phyloP scores from a whole-genome alignment of 2,797 vertebrate genomes.

The Typhlichthys eigenmanni region DNA sequence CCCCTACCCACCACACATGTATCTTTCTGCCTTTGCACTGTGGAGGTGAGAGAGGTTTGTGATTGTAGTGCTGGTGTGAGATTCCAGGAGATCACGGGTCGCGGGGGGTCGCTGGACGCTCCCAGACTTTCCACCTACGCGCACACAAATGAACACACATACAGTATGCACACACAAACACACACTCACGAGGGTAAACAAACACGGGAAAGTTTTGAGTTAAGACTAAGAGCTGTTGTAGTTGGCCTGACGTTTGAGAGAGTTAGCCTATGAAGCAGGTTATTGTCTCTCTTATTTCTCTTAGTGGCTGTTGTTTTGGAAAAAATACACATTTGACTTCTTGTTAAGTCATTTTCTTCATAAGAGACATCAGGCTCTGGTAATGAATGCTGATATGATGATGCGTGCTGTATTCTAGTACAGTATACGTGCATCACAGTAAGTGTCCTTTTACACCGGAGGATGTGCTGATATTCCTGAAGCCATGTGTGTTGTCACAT shows the following conservation, averaged over 20 bases:
- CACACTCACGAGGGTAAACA: not conserved
- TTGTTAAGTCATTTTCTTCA: not conserved
- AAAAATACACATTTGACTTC: not conserved
- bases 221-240: not conserved
- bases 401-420: no score
- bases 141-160: constrained; percentile 10
- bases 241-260: not conserved
- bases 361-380: no score
- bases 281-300: not conserved
- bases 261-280: not conserved
- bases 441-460: no score
- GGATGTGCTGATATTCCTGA: no score
- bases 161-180: not conserved
- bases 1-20: constrained; percentile 18
- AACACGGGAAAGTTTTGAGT: not conserved
- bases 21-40: constrained; percentile 33
- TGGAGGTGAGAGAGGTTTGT: constrained; percentile 68
- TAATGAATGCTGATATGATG: no score
- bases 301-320: not conserved
- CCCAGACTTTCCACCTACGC: constrained; percentile 58
- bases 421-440: no score
- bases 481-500: not conserved
- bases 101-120: constrained; percentile 55
- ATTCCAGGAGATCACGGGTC: constrained; percentile 79
- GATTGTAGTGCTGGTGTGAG: constrained; percentile 74